Conservation (phyloP, 2,113 vertebrate genomes). For the Sander lucioperca region DNA sequence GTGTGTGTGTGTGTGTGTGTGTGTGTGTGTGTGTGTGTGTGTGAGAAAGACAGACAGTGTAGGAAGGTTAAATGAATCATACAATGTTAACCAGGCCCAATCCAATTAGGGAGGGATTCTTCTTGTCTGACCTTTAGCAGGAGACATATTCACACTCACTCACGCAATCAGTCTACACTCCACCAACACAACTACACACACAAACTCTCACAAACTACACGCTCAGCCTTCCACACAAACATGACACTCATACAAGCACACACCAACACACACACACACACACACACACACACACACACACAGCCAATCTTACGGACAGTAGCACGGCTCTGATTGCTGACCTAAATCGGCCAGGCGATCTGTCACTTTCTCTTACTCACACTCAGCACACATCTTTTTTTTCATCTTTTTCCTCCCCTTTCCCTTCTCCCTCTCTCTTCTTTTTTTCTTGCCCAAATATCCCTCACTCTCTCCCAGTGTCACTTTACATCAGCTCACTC, state of each 20-base stretch:
- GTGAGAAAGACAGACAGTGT: conserved; percentile 45
- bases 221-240: conserved; percentile 21
- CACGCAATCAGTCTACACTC: conserved; percentile 58
- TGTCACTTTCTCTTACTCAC: conserved; percentile 85
- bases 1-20: conserved; percentile 35
- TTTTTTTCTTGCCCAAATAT: conserved; percentile 56
- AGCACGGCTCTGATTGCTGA: conserved; percentile 80
- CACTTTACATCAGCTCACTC: conserved; percentile 66
- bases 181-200: conserved; percentile 29
- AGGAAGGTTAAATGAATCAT: conserved; percentile 82
- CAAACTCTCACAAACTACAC: conserved; percentile 39
- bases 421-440: conserved; percentile 28
- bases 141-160: conserved; percentile 65
- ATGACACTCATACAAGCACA: conserved; percentile 5
- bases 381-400: conserved; percentile 76
- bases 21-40: conserved; percentile 38
- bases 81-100: conserved; percentile 80
- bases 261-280: conserved; percentile 6
- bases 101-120: conserved; percentile 83
- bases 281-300: conserved; percentile 49
- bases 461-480: conserved; percentile 51
- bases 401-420: conserved; percentile 16
- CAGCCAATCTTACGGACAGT: conserved; percentile 71
- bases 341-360: conserved; percentile 82
- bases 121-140: conserved; percentile 82